Percentiles rank a stretch among this genome's conserved stretches.
Conservation (phyloP, 2,888 invertebrate genomes). For the Lycia hirtaria region DNA sequence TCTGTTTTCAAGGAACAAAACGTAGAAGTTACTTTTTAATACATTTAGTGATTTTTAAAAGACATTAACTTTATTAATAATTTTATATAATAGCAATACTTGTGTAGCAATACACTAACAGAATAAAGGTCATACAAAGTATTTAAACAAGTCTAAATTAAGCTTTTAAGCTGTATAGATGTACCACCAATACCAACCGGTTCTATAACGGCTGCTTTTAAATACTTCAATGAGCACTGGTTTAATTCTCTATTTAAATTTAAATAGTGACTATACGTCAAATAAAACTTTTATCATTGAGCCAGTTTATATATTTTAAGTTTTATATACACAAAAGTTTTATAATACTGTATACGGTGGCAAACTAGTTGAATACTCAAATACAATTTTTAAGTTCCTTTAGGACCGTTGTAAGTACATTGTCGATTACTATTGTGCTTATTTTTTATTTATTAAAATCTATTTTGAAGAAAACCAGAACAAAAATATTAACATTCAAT, state of each 20-base stretch:
- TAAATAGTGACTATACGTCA: constrained; percentile 62
- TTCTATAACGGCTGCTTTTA: constrained; percentile 51
- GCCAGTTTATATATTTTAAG: constrained; percentile 46
- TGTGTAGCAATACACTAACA: neutral
- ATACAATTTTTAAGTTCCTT: too few species aligned
- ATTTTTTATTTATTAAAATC: too few species aligned
- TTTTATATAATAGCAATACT: too few species aligned
- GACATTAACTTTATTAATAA: too few species aligned
- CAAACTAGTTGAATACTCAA: too few species aligned
- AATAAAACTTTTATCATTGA: constrained; percentile 52
- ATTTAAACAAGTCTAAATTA: neutral
- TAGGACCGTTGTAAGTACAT: too few species aligned
- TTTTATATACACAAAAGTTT: too few species aligned
- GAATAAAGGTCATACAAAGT: neutral
- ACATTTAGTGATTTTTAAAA: too few species aligned
- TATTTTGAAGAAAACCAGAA: neutral
- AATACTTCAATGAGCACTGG: constrained; percentile 60
- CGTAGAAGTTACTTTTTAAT: too few species aligned
- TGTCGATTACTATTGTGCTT: too few species aligned
- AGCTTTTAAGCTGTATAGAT: constrained; percentile 42
- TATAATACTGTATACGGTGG: too few species aligned
- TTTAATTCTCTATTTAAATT: constrained; percentile 67
- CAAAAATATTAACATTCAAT: neutral
- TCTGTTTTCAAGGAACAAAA: too few species aligned
- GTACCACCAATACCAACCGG: constrained; percentile 50